Evolutionary conservation across 2,888 invertebrate species (phyloP).

Genomic region (Lamproptera curius): DNA sequence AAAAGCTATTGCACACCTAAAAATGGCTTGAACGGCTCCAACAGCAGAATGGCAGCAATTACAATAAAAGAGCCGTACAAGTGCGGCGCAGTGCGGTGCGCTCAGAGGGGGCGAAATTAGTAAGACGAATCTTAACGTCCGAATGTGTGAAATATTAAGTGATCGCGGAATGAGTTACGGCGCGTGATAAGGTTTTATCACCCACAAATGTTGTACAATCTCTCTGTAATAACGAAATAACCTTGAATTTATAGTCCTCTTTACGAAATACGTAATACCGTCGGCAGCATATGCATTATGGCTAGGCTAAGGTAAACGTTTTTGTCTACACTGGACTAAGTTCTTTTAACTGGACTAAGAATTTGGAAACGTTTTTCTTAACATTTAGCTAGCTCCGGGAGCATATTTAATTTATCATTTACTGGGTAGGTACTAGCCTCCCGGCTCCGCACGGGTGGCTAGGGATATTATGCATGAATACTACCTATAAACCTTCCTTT

Average conservation of each 20-base stretch:
- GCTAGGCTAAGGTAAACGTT: too few species aligned
- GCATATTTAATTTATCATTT: too few species aligned
- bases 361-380: too few species aligned
- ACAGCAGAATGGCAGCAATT: conserved; percentile 4
- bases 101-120: conserved; percentile 14
- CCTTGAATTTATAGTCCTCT: conserved; percentile 69
- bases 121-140: conserved; percentile 26
- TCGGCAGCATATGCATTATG: conserved; percentile 37
- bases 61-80: conserved; percentile 9
- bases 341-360: too few species aligned
- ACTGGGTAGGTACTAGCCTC: too few species aligned
- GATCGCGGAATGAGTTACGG: conserved; percentile 53
- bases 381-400: too few species aligned
- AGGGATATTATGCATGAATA: too few species aligned
- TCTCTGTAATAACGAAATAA: conserved; percentile 67
- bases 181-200: conserved; percentile 64
- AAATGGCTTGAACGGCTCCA: neutral
- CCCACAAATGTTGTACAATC: conserved; percentile 63
- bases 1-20: neutral
- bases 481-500: too few species aligned
- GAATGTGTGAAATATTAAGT: conserved; percentile 52
- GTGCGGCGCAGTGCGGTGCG: conserved; percentile 2
- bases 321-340: too few species aligned
- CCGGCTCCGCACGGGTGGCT: too few species aligned
- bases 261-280: conserved; percentile 61